A percentile compares a stretch with the other conserved stretches of the same genome.
Evolutionary conservation across 92 coral and sea anemone species (phyloP).

Genomic region (Scolanthus callimorphus): DNA sequence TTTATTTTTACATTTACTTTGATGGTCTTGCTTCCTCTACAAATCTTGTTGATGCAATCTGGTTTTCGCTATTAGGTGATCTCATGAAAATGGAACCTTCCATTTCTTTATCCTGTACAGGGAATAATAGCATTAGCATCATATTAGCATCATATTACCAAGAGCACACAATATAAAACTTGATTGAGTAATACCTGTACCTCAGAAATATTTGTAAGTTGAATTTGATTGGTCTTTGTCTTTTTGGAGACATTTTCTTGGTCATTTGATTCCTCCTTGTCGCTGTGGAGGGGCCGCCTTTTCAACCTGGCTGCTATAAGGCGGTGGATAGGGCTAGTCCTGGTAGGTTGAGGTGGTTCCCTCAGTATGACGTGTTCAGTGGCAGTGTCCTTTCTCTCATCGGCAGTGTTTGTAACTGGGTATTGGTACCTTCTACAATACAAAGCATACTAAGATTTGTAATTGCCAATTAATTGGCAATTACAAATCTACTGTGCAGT

Average conservation of each 20-base stretch:
- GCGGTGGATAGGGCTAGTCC: neutral
- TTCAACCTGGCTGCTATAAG: neutral
- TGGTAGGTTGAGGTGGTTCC: neutral
- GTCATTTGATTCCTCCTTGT: neutral
- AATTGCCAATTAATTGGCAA: no score
- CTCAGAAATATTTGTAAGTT: neutral
- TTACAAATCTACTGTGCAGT: no score
- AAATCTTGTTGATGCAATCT: no score
- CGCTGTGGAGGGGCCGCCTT: neutral
- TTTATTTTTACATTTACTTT: no score
- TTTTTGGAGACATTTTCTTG: neutral
- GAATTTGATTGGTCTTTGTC: neutral
- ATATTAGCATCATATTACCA: no score
- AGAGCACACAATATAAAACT: no score
- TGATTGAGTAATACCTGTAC: neutral
- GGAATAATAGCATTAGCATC: no score
- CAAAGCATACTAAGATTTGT: no score
- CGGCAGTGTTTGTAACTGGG: neutral
- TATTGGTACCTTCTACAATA: neutral
- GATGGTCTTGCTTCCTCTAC: no score
- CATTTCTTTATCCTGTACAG: no score
- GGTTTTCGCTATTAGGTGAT: no score
- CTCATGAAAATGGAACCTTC: no score
- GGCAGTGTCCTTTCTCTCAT: neutral
- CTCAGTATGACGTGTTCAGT: neutral